phyloP scores from a whole-genome alignment of 1,140 invertebrate genomes.

The Archegozetes longisetosus region DNA sequence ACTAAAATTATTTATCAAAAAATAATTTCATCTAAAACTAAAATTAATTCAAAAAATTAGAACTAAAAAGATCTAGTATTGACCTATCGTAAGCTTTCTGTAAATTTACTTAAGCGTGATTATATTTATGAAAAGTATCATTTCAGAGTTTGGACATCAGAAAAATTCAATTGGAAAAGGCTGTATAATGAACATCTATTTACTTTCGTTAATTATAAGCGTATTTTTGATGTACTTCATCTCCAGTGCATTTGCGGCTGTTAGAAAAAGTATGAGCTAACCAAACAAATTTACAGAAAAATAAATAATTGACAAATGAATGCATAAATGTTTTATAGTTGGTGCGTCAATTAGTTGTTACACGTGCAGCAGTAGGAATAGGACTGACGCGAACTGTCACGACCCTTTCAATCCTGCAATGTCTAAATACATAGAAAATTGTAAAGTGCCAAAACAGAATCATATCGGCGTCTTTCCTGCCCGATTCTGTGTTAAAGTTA shows the following conservation, averaged over 20 bases:
- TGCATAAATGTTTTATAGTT: not conserved
- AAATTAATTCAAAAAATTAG: too few species aligned
- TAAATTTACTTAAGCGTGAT: too few species aligned
- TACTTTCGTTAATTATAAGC: not conserved
- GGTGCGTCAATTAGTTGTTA: conserved; percentile 38
- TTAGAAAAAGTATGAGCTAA: not conserved
- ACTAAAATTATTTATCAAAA: too few species aligned
- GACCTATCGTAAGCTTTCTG: too few species aligned
- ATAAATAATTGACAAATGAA: not conserved
- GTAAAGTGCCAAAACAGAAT: conserved; percentile 38
- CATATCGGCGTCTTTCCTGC: conserved; percentile 41
- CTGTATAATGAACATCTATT: too few species aligned
- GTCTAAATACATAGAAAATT: conserved; percentile 34
- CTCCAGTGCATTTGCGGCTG: not conserved
- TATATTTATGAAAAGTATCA: too few species aligned
- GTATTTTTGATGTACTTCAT: not conserved
- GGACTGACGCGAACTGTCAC: conserved; percentile 37
- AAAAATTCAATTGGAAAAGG: too few species aligned
- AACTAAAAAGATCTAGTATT: too few species aligned
- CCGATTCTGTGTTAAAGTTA: conserved; percentile 42
- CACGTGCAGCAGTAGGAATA: conserved; percentile 40
- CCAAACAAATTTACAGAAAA: not conserved
- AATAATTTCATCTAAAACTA: too few species aligned
- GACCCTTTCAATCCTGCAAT: conserved; percentile 39
- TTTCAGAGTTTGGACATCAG: too few species aligned